Evolutionary conservation across 2,113 vertebrate genomes (phyloP).

Genomic region (Oncorhynchus mykiss): DNA sequence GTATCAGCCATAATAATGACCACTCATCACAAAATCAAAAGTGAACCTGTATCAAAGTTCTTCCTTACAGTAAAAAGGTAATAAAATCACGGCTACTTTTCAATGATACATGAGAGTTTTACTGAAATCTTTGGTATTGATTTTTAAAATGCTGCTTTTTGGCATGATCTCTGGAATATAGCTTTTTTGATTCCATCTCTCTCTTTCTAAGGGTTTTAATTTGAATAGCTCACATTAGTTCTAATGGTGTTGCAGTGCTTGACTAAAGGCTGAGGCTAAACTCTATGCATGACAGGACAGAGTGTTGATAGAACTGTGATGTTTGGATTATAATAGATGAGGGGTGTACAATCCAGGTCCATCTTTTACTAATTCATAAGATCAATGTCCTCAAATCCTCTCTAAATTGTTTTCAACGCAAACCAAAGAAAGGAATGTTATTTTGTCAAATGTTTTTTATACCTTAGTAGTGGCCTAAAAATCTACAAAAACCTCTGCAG

Average conservation of each 20-base stretch:
- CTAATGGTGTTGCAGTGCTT: conserved; percentile 29
- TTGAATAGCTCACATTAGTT: conserved; percentile 40
- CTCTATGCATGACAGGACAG: not conserved
- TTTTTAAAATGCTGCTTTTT: conserved; percentile 61
- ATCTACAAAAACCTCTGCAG: too few relatives aligned
- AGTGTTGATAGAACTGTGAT: conserved; percentile 5
- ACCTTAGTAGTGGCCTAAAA: too few relatives aligned
- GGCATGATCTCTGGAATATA: conserved; percentile 39
- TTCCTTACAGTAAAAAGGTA: conserved; percentile 61
- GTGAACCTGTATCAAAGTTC: conserved; percentile 53
- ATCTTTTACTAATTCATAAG: conserved; percentile 3
- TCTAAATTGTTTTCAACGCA: conserved; percentile 4
- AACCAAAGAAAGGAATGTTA: not conserved
- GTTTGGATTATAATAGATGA: not conserved
- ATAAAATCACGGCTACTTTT: conserved; percentile 58
- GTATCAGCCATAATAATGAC: conserved; percentile 51
- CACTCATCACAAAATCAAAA: conserved; percentile 60
- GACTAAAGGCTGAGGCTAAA: conserved; percentile 7
- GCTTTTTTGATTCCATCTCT: conserved; percentile 33
- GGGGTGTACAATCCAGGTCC: not conserved
- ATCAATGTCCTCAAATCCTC: not conserved
- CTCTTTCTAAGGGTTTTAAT: conserved; percentile 27
- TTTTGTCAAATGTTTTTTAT: too few relatives aligned
- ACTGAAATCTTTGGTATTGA: conserved; percentile 63
- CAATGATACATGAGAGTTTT: conserved; percentile 60